Percentiles rank a stretch among this genome's conserved stretches.
phyloP scores from a whole-genome alignment of 2,113 vertebrate species.

The Cochlearius cochlearius region DNA sequence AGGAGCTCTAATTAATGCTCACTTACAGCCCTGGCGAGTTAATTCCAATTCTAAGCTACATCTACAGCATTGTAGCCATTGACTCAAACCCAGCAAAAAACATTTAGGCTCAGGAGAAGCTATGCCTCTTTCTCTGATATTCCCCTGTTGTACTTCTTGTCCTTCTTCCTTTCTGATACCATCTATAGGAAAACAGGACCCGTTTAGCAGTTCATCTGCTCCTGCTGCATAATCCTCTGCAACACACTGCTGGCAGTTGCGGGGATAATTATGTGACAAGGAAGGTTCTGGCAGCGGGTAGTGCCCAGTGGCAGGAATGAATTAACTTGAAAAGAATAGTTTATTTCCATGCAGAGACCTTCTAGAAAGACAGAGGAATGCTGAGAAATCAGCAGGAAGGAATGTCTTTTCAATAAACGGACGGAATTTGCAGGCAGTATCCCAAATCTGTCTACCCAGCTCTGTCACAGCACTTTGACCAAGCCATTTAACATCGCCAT shows the following conservation, averaged over 20 bases:
- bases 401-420: neutral
- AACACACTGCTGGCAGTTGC: neutral
- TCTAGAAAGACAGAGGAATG: neutral
- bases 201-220: conserved; percentile 13
- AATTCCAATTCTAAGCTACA: neutral
- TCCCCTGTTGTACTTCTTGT: neutral
- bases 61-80: neutral
- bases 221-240: conserved; percentile 37
- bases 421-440: neutral
- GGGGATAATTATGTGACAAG: neutral
- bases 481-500: neutral
- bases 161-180: neutral
- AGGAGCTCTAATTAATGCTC: conserved; percentile 8
- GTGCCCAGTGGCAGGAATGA: conserved; percentile 11
- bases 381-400: neutral
- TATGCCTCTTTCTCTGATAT: neutral
- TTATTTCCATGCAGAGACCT: conserved; percentile 7
- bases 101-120: neutral
- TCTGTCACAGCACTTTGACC: neutral
- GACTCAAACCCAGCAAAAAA: neutral
- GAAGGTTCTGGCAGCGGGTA: neutral
- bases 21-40: neutral
- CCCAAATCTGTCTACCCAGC: neutral
- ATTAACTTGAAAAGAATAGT: conserved; percentile 18
- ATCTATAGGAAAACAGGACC: conserved; percentile 1